These are phyloP conservation scores for Andrena cerasifolii DNA, from an alignment of 1,140 invertebrate species.

Conservation along the genomic window DNA sequence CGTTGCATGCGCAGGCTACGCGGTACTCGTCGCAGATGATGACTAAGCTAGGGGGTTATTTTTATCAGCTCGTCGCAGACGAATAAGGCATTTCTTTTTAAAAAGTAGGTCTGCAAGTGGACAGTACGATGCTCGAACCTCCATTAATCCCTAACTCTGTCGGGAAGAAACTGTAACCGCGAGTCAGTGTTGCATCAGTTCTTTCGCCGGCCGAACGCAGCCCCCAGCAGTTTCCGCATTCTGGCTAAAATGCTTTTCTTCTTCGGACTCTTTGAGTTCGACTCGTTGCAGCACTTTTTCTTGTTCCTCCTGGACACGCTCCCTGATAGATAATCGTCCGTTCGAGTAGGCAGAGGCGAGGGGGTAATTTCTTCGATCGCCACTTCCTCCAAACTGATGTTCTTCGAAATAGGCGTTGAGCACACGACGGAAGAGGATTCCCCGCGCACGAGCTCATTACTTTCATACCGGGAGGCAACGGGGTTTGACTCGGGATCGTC, in stretches of 20 bases:
- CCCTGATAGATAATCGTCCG: not conserved
- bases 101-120: constrained; percentile 20
- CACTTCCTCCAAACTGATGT: constrained; percentile 23
- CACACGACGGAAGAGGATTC: constrained; percentile 25
- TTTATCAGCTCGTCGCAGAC: constrained; percentile 49
- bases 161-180: not conserved
- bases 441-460: not conserved
- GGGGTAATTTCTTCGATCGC: constrained; percentile 33
- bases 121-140: not conserved
- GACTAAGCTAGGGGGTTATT: constrained; percentile 52
- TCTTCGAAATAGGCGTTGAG: constrained; percentile 14
- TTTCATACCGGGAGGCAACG: not conserved
- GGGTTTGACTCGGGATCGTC: not conserved
- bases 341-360: not conserved
- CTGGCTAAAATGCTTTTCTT: constrained; percentile 51
- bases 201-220: constrained; percentile 58
- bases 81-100: constrained; percentile 5
- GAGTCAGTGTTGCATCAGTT: constrained; percentile 37
- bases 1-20: constrained; percentile 16
- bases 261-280: constrained; percentile 33
- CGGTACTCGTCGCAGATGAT: not conserved
- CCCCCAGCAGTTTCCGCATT: constrained; percentile 62
- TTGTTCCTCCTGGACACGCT: not conserved
- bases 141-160: not conserved
- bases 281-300: not conserved